phyloP scores from a whole-genome alignment of 2,888 invertebrate species.

The Cremastinae sp. region DNA sequence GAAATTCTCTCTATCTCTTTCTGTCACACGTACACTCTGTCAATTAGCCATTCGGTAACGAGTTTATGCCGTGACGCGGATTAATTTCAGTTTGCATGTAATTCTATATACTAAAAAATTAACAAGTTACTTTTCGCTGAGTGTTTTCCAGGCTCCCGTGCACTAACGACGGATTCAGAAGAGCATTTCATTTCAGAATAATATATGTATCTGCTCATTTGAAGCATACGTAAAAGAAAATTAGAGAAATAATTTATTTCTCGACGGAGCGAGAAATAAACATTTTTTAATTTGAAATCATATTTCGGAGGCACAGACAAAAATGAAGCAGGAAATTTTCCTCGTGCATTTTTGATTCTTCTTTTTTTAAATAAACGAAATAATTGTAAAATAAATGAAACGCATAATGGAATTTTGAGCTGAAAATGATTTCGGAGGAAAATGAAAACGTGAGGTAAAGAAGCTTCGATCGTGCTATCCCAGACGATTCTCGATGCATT shows the following conservation, averaged over 20 bases:
- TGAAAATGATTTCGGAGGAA: too few relatives aligned
- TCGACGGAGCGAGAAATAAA: too few relatives aligned
- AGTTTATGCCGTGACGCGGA: constrained; percentile 25
- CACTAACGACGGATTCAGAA: constrained; percentile 1
- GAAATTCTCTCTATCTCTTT: not conserved
- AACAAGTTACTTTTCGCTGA: not conserved
- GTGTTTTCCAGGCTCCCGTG: not conserved
- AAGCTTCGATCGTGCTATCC: constrained; percentile 42
- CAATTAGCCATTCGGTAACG: constrained; percentile 19
- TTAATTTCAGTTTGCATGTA: constrained; percentile 21
- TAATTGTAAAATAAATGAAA: too few relatives aligned
- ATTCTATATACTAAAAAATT: constrained; percentile 6
- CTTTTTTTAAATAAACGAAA: too few relatives aligned
- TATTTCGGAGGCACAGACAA: too few relatives aligned
- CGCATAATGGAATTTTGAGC: too few relatives aligned
- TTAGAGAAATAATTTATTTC: not conserved
- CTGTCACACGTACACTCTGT: too few relatives aligned
- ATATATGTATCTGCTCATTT: not conserved
- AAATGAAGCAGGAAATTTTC: too few relatives aligned
- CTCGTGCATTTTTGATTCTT: too few relatives aligned
- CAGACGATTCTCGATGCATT: constrained; percentile 21
- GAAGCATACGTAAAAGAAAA: too few relatives aligned
- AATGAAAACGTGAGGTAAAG: constrained; percentile 1
- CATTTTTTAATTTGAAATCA: too few relatives aligned
- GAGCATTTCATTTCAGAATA: not conserved